Evolutionary conservation across 2,888 invertebrate species (phyloP).

Genomic region (Pecten maximus): DNA sequence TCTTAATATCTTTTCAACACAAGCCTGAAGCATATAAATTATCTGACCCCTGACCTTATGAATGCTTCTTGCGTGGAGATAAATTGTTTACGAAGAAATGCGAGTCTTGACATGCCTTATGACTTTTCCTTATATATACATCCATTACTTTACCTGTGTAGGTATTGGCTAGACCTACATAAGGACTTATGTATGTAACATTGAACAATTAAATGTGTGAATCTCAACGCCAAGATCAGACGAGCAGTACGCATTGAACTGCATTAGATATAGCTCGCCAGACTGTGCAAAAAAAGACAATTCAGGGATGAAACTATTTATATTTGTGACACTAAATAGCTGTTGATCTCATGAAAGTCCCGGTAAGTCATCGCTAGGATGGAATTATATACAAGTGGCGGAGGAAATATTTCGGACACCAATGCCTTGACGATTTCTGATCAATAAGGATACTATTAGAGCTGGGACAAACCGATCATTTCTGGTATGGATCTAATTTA

Average conservation of each 20-base stretch:
- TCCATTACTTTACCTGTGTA: constrained; percentile 3
- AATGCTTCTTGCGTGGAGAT: constrained; percentile 25
- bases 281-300: neutral
- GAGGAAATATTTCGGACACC: neutral
- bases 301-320: neutral
- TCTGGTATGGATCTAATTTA: constrained; percentile 7
- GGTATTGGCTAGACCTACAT: neutral
- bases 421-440: neutral
- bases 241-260: neutral
- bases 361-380: neutral
- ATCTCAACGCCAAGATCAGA: neutral
- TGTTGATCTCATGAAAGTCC: neutral
- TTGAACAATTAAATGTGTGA: neutral
- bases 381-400: neutral
- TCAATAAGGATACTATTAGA: neutral
- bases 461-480: neutral
- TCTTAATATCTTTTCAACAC: neutral
- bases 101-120: neutral
- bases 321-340: neutral
- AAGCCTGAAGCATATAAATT: constrained; percentile 4
- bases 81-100: constrained; percentile 3
- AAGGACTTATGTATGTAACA: neutral
- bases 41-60: neutral
- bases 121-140: constrained; percentile 27
- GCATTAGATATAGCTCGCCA: no score